Evolutionary conservation across 2,113 vertebrate species (phyloP).

Genomic region (Natator depressus): DNA sequence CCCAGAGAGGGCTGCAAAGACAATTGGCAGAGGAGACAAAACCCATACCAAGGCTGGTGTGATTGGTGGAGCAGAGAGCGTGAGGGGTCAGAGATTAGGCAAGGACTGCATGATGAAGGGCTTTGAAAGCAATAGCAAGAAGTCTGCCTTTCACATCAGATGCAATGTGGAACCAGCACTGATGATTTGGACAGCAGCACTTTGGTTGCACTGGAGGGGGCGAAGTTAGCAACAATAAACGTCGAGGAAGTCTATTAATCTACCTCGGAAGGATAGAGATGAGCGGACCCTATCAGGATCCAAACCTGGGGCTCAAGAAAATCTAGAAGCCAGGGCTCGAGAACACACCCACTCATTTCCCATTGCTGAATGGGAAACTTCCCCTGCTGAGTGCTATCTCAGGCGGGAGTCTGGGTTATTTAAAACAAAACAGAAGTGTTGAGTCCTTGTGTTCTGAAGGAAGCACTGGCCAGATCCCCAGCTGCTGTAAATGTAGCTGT

Average conservation of each 20-base stretch:
- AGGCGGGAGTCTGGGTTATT: too few species aligned
- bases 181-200: background rate
- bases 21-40: background rate
- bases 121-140: background rate
- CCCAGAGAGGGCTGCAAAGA: background rate
- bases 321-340: background rate
- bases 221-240: background rate
- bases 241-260: background rate
- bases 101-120: background rate
- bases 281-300: background rate
- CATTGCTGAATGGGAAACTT: too few species aligned
- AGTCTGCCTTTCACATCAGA: too few species aligned
- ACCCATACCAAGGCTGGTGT: background rate
- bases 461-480: background rate
- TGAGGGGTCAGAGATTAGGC: background rate
- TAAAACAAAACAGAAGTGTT: background rate
- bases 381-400: too few species aligned
- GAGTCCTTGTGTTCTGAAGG: background rate
- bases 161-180: too few species aligned
- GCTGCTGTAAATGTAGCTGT: background rate
- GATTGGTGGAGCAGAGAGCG: background rate
- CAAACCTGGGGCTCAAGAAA: background rate
- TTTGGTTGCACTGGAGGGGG: fast-evolving
- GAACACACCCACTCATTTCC: background rate
- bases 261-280: background rate